Evolutionary conservation across 2,113 vertebrate species (phyloP).

Genomic region (Rallus limicola): DNA sequence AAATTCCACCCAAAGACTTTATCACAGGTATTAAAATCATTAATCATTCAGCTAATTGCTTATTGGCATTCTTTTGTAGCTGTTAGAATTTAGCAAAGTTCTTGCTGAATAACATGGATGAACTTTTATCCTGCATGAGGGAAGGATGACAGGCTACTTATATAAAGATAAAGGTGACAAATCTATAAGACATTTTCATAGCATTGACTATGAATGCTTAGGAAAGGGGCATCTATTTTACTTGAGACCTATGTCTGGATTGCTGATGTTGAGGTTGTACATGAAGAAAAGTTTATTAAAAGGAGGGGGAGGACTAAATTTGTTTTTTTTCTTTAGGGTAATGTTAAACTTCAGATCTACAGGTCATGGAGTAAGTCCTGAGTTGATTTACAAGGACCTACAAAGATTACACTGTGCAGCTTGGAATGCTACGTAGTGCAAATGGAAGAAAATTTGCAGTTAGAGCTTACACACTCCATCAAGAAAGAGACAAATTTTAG

Average conservation of each 20-base stretch:
- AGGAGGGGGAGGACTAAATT: not conserved
- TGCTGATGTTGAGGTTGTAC: not conserved
- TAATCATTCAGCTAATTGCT: constrained; percentile 60
- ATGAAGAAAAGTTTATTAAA: not conserved
- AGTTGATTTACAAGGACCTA: not conserved
- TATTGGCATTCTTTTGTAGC: constrained; percentile 54
- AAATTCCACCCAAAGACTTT: constrained; percentile 38
- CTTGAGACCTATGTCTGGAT: not conserved
- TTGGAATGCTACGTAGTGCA: not conserved
- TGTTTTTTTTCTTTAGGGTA: not conserved
- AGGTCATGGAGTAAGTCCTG: not conserved
- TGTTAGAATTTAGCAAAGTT: constrained; percentile 28
- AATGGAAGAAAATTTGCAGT: not conserved
- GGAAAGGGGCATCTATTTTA: not conserved
- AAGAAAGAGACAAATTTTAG: not conserved
- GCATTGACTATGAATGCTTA: not conserved
- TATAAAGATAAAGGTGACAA: not conserved
- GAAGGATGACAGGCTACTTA: not conserved
- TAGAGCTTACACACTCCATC: not conserved
- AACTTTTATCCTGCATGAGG: not conserved
- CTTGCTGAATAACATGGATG: constrained; percentile 1
- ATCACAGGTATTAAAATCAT: constrained; percentile 59
- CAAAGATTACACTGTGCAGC: not conserved
- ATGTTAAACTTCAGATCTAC: not conserved
- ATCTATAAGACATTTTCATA: not conserved